Conservation (phyloP, 2,113 vertebrate genomes). For the Tympanuchus pallidicinctus region DNA sequence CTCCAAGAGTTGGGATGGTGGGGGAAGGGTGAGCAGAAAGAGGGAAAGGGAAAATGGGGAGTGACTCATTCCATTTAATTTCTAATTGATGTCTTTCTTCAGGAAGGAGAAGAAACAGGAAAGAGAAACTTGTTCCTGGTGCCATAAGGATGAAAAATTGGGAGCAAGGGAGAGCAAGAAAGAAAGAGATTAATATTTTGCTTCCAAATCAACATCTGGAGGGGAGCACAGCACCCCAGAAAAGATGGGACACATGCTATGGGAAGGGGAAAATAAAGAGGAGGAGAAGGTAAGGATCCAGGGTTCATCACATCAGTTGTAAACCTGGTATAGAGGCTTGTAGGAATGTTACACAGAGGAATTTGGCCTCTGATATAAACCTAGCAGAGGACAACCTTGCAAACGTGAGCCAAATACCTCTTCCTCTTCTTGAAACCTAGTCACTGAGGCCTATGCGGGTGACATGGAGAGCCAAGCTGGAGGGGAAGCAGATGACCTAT, state of each 20-base stretch:
- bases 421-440: background rate
- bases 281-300: background rate
- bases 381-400: background rate
- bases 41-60: background rate
- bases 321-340: background rate
- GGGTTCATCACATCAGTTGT: background rate
- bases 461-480: background rate
- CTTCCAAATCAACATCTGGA: background rate
- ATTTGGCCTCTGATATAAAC: background rate
- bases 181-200: background rate
- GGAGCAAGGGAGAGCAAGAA: accelerated
- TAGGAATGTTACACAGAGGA: background rate
- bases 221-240: background rate
- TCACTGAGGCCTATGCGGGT: accelerated
- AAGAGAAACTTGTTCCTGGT: background rate
- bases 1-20: background rate
- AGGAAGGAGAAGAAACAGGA: background rate
- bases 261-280: background rate
- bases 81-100: background rate
- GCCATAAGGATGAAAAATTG: background rate
- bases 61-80: background rate
- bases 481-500: background rate
- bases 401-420: background rate
- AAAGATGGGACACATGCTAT: background rate
- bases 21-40: background rate